Evolutionary conservation across 2,888 invertebrate genomes (phyloP).

Genomic region (Osedax fenrisi): DNA sequence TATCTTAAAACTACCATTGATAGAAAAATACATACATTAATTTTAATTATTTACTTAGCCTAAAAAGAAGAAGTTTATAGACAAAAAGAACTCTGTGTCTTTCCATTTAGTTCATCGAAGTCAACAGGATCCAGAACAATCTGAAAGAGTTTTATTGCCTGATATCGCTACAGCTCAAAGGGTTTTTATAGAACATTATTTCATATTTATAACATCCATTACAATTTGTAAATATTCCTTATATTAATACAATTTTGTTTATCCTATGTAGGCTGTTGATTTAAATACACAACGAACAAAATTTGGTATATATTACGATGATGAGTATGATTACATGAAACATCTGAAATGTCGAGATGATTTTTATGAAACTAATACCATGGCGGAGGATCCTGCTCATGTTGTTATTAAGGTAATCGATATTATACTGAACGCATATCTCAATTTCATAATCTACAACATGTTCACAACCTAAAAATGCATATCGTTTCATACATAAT

Average conservation of each 20-base stretch:
- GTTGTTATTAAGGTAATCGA: no score
- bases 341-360: constrained; percentile 57
- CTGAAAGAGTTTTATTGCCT: constrained; percentile 58
- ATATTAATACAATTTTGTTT: neutral
- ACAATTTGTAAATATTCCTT: neutral
- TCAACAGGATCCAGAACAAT: constrained; percentile 67
- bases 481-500: no score
- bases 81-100: constrained; percentile 76
- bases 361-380: neutral
- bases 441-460: no score
- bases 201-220: no score
- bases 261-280: neutral
- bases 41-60: no score
- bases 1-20: no score
- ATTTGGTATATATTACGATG: constrained; percentile 82
- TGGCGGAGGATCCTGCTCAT: no score
- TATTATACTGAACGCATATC: no score
- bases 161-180: constrained; percentile 17
- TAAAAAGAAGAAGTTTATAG: constrained; percentile 71
- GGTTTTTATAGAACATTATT: neutral
- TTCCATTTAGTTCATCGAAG: constrained; percentile 85
- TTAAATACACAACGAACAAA: constrained; percentile 57
- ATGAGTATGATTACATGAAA: constrained; percentile 86
- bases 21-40: no score
- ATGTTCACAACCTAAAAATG: no score